Conservation (phyloP, 1,140 invertebrate genomes). For the Panulirus ornatus region DNA sequence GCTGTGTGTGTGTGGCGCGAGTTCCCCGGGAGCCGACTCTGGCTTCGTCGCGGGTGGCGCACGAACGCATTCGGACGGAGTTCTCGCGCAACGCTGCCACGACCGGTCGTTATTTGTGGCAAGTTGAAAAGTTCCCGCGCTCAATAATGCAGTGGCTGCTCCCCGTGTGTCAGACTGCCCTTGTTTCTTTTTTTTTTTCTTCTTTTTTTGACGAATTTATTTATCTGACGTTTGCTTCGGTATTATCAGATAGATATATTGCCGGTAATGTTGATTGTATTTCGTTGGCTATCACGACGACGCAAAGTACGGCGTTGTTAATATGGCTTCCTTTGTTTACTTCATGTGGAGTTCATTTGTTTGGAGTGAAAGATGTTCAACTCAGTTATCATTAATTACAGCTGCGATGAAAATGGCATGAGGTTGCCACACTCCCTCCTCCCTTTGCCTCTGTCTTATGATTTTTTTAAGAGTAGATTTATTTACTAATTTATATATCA, state of each 20-base stretch:
- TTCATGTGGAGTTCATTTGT: not conserved
- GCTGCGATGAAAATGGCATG: not conserved
- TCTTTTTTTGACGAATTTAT: conserved; percentile 51
- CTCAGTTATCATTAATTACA: not conserved
- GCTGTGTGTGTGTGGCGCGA: no score
- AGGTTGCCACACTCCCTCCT: not conserved
- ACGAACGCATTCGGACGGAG: conserved; percentile 35
- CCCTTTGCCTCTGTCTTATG: not conserved
- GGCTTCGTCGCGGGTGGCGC: not conserved
- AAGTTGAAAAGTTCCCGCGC: conserved; percentile 63
- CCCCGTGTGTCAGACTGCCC: conserved; percentile 52
- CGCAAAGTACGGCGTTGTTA: not conserved
- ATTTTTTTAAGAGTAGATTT: conserved; percentile 13
- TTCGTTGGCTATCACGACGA: not conserved
- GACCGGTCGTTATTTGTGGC: conserved; percentile 62
- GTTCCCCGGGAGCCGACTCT: no score
- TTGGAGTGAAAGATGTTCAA: not conserved
- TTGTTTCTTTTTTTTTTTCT: conserved; percentile 47
- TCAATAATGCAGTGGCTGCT: conserved; percentile 57
- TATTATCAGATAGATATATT: conserved; percentile 36
- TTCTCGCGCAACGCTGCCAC: conserved; percentile 58
- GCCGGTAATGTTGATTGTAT: conserved; percentile 27
- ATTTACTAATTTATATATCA: conserved; percentile 32
- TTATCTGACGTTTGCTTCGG: not conserved
- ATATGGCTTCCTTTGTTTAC: conserved; percentile 22